phyloP scores from a whole-genome alignment of 2,888 invertebrate species.

The Rotaria socialis region DNA sequence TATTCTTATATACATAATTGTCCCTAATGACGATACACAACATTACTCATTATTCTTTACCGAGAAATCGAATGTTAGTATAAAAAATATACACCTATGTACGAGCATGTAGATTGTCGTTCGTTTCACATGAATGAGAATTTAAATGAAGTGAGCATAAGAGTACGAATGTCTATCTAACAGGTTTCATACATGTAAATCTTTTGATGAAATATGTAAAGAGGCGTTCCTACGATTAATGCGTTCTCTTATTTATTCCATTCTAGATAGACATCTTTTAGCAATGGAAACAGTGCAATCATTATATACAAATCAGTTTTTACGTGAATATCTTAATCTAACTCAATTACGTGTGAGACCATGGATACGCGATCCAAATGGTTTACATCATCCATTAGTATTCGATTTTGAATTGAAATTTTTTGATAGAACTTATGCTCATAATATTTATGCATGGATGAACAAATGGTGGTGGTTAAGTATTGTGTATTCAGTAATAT shows the following conservation, averaged over 20 bases:
- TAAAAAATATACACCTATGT: not conserved
- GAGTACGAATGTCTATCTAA: too few relatives aligned
- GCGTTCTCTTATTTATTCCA: too few relatives aligned
- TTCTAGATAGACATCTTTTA: not conserved
- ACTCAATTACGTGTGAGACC: not conserved
- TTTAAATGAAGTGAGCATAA: not conserved
- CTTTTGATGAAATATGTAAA: too few relatives aligned
- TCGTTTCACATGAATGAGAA: conserved; percentile 10
- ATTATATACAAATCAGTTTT: not conserved
- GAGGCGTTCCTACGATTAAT: too few relatives aligned
- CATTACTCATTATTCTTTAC: not conserved
- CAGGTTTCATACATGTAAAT: too few relatives aligned
- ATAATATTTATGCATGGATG: conserved; percentile 44
- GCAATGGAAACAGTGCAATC: not conserved
- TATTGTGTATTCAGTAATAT: conserved; percentile 37
- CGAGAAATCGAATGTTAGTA: not conserved
- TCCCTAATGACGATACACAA: not conserved
- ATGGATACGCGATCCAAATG: not conserved
- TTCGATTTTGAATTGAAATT: conserved; percentile 43
- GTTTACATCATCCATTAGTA: conserved; percentile 38
- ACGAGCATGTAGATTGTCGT: not conserved
- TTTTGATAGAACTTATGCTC: conserved; percentile 39
- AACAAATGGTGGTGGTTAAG: conserved; percentile 43
- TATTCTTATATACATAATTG: not conserved
- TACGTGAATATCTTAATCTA: not conserved